Percentiles rank a stretch among this genome's conserved stretches.
Conservation (phyloP, 2,113 vertebrate species). For the Ceratotherium simum region DNA sequence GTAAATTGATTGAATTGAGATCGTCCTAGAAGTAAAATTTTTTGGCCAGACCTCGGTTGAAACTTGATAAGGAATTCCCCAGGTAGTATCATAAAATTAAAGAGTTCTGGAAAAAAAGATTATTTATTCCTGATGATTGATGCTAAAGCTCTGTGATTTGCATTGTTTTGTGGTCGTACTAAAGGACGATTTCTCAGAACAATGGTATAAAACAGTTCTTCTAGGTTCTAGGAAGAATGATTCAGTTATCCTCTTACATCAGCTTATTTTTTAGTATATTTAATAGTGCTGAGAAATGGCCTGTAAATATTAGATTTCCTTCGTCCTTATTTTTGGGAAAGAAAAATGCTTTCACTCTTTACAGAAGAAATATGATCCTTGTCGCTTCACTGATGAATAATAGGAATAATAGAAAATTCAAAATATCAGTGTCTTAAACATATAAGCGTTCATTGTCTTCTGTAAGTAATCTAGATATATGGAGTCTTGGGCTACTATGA, state of each 20-base stretch:
- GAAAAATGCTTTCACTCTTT: not conserved
- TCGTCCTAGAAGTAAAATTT: not conserved
- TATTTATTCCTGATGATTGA: not conserved
- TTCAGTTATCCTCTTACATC: not conserved
- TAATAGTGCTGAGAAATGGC: constrained; percentile 60
- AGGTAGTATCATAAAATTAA: not conserved
- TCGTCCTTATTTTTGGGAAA: constrained; percentile 41
- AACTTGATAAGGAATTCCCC: not conserved
- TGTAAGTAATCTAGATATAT: constrained; percentile 6
- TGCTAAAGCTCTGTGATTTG: constrained; percentile 36
- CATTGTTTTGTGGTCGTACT: constrained; percentile 36
- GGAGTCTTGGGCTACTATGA: not conserved
- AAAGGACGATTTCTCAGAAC: constrained; percentile 51
- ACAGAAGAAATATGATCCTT: not conserved
- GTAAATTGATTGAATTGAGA: constrained; percentile 32
- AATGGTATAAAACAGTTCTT: constrained; percentile 19
- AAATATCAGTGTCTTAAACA: constrained; percentile 14
- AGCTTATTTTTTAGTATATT: constrained; percentile 38
- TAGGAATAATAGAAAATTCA: not conserved
- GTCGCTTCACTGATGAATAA: not conserved
- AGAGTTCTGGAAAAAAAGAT: not conserved
- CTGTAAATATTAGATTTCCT: constrained; percentile 49
- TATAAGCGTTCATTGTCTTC: not conserved
- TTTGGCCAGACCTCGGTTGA: not conserved
- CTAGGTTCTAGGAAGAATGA: constrained; percentile 61